phyloP scores from a whole-genome alignment of 2,888 invertebrate species.

The Platypus cylindrus region DNA sequence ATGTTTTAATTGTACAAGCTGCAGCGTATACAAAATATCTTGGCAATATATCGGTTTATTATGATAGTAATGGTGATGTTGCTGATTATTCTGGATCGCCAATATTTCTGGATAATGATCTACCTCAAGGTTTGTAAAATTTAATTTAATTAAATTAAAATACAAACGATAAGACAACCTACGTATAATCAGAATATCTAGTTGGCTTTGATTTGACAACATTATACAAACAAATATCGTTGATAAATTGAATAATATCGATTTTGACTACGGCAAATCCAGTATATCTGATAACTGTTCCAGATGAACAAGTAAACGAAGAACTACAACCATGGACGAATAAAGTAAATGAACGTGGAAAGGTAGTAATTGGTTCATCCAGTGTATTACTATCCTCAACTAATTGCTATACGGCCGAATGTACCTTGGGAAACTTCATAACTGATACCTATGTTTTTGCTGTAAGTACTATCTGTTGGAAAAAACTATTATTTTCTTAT shows the following conservation, averaged over 20 bases:
- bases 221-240: too few relatives aligned
- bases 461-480: too few relatives aligned
- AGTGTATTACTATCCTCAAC: slow-evolving; percentile 36
- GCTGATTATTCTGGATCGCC: slow-evolving; percentile 55
- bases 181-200: too few relatives aligned
- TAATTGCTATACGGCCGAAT: slow-evolving; percentile 48
- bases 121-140: slow-evolving; percentile 17
- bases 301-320: slow-evolving; percentile 48
- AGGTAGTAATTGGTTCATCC: slow-evolving; percentile 41
- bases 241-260: too few relatives aligned
- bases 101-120: slow-evolving; percentile 35
- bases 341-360: slow-evolving; percentile 42
- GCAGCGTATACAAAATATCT: slow-evolving; percentile 63
- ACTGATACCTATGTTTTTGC: slow-evolving; percentile 57
- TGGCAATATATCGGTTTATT: slow-evolving; percentile 59
- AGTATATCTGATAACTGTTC: too few relatives aligned
- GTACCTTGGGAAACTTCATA: slow-evolving; percentile 60
- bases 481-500: too few relatives aligned
- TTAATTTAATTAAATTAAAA: slow-evolving; percentile 3
- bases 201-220: not conserved
- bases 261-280: too few relatives aligned
- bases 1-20: slow-evolving; percentile 59
- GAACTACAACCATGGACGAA: slow-evolving; percentile 49
- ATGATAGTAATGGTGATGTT: slow-evolving; percentile 55
- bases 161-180: too few relatives aligned